Percentiles rank a stretch among this genome's conserved stretches.
Evolutionary conservation across 2,888 invertebrate genomes (phyloP).

Genomic region (Hoplodrina blanda): DNA sequence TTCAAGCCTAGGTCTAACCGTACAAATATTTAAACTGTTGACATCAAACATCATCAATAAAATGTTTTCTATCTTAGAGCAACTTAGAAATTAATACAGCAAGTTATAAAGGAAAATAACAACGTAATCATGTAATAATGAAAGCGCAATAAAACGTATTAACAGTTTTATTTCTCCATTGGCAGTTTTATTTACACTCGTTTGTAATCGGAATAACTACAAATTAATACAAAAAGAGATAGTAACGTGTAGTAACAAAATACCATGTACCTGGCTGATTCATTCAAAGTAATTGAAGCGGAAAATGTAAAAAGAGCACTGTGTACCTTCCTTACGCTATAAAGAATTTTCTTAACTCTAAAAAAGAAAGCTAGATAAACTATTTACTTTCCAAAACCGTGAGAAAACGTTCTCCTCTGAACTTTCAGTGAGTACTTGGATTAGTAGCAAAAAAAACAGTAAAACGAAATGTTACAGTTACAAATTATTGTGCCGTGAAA

Average conservation of each 20-base stretch:
- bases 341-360: conserved; percentile 71
- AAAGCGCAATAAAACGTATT: conserved; percentile 38
- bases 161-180: conserved; percentile 25
- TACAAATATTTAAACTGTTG: not conserved
- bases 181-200: conserved; percentile 34
- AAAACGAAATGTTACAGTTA: conserved; percentile 85
- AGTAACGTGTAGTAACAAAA: conserved; percentile 34
- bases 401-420: conserved; percentile 82
- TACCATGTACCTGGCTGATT: conserved; percentile 37
- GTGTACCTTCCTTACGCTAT: conserved; percentile 55
- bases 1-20: not conserved
- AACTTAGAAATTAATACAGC: conserved; percentile 13
- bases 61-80: conserved; percentile 10
- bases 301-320: conserved; percentile 61
- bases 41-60: not conserved
- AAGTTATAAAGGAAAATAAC: conserved; percentile 36
- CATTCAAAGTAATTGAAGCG: conserved; percentile 56
- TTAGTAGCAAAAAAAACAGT: conserved; percentile 78
- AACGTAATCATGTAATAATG: conserved; percentile 42
- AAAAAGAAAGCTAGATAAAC: conserved; percentile 81
- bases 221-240: conserved; percentile 41
- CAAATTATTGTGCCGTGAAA: conserved; percentile 89
- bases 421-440: conserved; percentile 71
- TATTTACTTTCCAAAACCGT: conserved; percentile 85
- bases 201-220: conserved; percentile 31